Base-by-base conservation (phyloP, 2,888 invertebrate species). In the Tachystola acroxantha region DNA sequence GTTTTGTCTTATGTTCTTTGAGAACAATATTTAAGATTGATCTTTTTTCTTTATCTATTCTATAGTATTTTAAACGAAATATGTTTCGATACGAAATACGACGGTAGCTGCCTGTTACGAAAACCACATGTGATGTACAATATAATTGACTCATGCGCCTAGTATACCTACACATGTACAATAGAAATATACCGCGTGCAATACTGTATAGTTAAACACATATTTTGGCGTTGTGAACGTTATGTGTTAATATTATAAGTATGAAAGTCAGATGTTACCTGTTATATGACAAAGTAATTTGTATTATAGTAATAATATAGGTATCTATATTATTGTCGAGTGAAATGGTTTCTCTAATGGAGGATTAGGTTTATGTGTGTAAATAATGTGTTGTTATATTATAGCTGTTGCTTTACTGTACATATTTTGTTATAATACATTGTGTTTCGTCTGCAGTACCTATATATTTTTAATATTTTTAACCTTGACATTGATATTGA, bases 191-290 rank as follows among this genome's bases (percentile, higher is more conserved):
- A 78, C 73, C 67, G 68, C 73, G 85, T 86, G 85, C 85, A 86
- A 88, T 88, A 89, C 80, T 88, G 88, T 80, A 76, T 81, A 78
- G 70, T 69, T 73, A 64, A 65, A 78, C 66, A 78, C 67, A 78
- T 78, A 73, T 77, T 73, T 81, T 80, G 78, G 80, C 85, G 85
- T 85, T 85, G 81, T 85, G 81, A 86, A 85, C 82, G 85, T 86
- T 84, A 74, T 82, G 80, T 84, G 3, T 3, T 16, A n/a, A 6
- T 16, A 82, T 75, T 79, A 81, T 80, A 81, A n/a, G 73, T 75
- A 73, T 81, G 77, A 71, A 85, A 85, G 85, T 86, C 85, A 84
- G 78, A 85, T 86, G 86, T 86, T 86, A 86, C 86, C 86, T 85
- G 85, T 86, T 85, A 82, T 85, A 82, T 82, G 81, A 81, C 79